Base-by-base conservation (phyloP, 2,113 vertebrate species). In the Desmodus rotundus region DNA sequence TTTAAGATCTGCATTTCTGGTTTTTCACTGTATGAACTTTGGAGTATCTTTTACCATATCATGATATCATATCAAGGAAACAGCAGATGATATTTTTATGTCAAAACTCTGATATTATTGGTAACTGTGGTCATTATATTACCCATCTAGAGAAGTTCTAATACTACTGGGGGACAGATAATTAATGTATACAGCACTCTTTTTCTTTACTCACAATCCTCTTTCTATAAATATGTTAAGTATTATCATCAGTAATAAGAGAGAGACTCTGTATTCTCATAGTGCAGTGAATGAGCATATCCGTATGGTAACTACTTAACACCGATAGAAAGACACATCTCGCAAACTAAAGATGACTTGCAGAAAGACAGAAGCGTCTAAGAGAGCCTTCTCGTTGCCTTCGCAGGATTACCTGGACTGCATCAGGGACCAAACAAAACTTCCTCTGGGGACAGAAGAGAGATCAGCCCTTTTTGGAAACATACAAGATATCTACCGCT, bases 381-480 rank as follows among this genome's bases (percentile, higher is more conserved):
- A 97, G 63, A 36, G 58, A 43, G 67, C n/a, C 38, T 94, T 98
- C 81, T 98, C 4, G 0, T 97, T 98, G 97, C 86, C 94, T 97
- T 97, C 97, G 81, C 97, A 99, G 99, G 99, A 99, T 98, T 99
- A 99, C 98, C 98, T 99, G 0, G 99, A 99, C 95, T 99, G 99
- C 78, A 99, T 99, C 98, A 98, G 97, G 95, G 99, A 99, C 96
- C 99, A 99, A 96, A 98, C 98, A 33, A 99, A 98, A 73, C 98
- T 99, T 84, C 98, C 99, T 77, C 96, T 99, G 97, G 99, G 98
- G 90, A 97, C 98, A 1, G 99, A 99, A 96, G 99, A 99, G 92
- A 99, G 99, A 97, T 98, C 98, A 24, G 99, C 99, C 82, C 98
- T 99, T 47, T 99, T 99, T 95, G 99, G 99, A 98, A 99, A 99